Conservation (phyloP, 2,888 invertebrate genomes). For the Brachyptera putata region DNA sequence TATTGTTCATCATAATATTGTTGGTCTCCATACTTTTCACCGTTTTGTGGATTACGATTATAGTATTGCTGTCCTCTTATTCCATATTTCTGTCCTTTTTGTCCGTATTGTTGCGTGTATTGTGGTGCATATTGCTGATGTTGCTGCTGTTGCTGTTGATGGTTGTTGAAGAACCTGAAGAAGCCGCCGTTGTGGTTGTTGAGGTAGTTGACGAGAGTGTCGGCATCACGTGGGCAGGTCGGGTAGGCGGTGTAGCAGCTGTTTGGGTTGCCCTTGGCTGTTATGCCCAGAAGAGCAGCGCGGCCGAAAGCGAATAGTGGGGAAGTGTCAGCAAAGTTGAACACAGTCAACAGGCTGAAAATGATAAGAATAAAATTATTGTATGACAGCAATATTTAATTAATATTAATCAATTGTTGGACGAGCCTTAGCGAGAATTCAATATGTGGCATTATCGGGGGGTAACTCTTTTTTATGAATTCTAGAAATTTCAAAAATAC, state of each 20-base stretch:
- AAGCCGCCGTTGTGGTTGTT: conserved; percentile 85
- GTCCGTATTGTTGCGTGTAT: conserved; percentile 24
- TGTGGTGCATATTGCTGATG: conserved; percentile 27
- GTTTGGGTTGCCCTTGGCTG: conserved; percentile 57
- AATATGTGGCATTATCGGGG: no score
- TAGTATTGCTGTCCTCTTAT: conserved; percentile 21
- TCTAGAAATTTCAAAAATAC: no score
- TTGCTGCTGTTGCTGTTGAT: conserved; percentile 41
- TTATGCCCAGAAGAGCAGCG: conserved; percentile 70
- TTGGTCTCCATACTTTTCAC: background rate
- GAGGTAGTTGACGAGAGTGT: conserved; percentile 68
- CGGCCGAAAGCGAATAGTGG: conserved; percentile 70
- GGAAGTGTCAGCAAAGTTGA: conserved; percentile 53
- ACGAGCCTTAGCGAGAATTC: no score
- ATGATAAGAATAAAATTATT: background rate
- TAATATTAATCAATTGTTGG: no score
- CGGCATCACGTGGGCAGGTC: conserved; percentile 67
- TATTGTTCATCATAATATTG: background rate
- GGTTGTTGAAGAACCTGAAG: conserved; percentile 69
- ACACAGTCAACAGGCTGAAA: conserved; percentile 55
- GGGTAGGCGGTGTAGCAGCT: conserved; percentile 64
- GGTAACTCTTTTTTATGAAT: no score
- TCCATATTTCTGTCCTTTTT: conserved; percentile 16
- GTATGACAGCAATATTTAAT: no score
- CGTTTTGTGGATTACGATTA: conserved; percentile 21